A percentile compares a stretch with the other conserved stretches of the same genome.
phyloP scores from a whole-genome alignment of 2,113 vertebrate genomes.

The Lonchura striata region DNA sequence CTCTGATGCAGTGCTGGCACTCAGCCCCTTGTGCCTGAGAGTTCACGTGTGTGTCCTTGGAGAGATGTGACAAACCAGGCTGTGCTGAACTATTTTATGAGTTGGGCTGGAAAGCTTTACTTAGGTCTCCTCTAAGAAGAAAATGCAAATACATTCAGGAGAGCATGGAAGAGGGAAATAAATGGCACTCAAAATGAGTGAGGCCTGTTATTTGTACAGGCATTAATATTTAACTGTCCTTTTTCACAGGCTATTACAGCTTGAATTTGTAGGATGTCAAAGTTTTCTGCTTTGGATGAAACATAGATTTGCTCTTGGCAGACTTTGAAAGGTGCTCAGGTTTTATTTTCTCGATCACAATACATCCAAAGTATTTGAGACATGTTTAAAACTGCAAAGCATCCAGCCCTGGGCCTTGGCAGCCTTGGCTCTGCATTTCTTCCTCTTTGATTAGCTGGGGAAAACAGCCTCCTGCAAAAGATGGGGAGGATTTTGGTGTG shows the following conservation, averaged over 20 bases:
- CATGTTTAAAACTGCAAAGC: not conserved
- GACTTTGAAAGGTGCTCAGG: not conserved
- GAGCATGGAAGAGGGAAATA: not conserved
- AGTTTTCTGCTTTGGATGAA: not conserved
- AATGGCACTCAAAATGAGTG: constrained; percentile 3
- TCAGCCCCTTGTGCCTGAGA: not conserved
- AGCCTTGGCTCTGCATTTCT: not conserved
- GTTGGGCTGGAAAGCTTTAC: not conserved
- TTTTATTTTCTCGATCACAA: not conserved
- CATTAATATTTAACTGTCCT: constrained; percentile 66
- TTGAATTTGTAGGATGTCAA: constrained; percentile 33
- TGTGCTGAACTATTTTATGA: not conserved
- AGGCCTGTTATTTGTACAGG: constrained; percentile 33
- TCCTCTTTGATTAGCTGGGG: not conserved
- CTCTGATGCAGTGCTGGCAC: not conserved
- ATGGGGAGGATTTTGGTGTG: not conserved
- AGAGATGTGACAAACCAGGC: not conserved
- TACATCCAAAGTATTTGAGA: not conserved
- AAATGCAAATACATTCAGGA: not conserved
- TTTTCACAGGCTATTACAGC: constrained; percentile 54
- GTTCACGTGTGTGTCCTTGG: rapidly evolving
- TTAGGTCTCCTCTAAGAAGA: not conserved
- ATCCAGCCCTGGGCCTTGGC: not conserved
- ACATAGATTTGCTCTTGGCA: not conserved
- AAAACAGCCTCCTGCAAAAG: not conserved